Evolutionary conservation across 92 coral and sea anemone species (phyloP), one percentile per base, ranked within the genome.

Genomic region (Phenganax stokvisi): DNA sequence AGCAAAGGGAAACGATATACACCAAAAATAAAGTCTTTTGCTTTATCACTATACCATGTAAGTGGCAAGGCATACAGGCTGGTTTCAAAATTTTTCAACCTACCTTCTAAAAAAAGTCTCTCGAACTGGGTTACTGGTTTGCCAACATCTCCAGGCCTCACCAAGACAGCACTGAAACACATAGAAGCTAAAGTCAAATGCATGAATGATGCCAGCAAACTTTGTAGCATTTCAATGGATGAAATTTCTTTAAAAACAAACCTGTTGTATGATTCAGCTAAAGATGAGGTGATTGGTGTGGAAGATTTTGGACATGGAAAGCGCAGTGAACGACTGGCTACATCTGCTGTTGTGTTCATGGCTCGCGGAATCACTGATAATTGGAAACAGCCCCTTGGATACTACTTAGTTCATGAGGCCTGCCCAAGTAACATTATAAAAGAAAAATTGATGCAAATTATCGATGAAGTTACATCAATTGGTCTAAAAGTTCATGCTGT

Each of bases 311-410:
- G 78, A 73, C 3, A 51, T 10, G 56, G 78, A 29, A 56, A 56
- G 51, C 6, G 51, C 28, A 31, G 54, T 73, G 51, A 55, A 25
- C 25, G 37, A 11, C 29, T 25, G 31, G 82, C 13, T 52, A 37
- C 47, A 37, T 64, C 66, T 57, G 82, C 74, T 11, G 27, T 54
- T 20, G 71, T 77, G 52, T 77, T 77, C 54, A 60, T 77, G 66
- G 82, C 82, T 30, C 37, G 71, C 51, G 82, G 82, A 47, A 44
- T 77, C 12, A 57, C 37, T 13, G 66, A 60, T 0, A 77, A 77
- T 71, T 77, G 82, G 82, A 77, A 77, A 56, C 82, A 77, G 72
- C 82, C 82, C 29, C 70, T 77, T 27, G 82, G 73, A 1, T 77
- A 77, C 56, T 57, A 27, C 64, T 56, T 77, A 13, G 55, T 71